Percentiles rank a stretch among this genome's conserved stretches.
Conservation (phyloP, 2,113 vertebrate species). For the Falcunculus frontatus region DNA sequence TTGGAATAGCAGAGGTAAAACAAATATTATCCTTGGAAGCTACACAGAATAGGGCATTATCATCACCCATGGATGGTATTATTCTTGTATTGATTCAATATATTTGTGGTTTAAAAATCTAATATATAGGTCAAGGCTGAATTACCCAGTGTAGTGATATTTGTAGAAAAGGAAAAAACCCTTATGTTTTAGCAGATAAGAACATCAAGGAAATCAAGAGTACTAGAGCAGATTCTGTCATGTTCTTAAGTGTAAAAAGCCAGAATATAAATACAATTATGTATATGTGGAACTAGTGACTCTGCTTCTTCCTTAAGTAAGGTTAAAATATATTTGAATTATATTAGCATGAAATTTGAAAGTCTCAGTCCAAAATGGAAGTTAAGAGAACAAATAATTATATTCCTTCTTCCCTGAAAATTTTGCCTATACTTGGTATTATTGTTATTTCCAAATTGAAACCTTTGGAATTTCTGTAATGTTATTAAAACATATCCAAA, state of each 20-base stretch:
- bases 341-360: background rate
- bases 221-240: background rate
- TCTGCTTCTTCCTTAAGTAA: background rate
- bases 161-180: background rate
- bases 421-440: constrained; percentile 25
- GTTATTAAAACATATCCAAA: constrained; percentile 51
- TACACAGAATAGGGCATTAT: background rate
- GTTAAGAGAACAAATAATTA: background rate
- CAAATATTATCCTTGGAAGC: constrained; percentile 2
- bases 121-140: background rate
- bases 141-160: background rate
- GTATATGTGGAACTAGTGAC: background rate
- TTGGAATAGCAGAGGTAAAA: constrained; percentile 17
- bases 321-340: background rate
- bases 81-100: background rate
- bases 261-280: background rate
- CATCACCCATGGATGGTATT: background rate
- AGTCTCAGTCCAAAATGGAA: background rate
- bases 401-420: constrained; percentile 3
- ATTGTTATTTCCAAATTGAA: constrained; percentile 41
- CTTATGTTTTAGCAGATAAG: background rate
- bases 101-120: background rate
- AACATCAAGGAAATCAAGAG: background rate
- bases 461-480: constrained; percentile 40
- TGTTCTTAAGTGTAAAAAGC: background rate